Percentiles rank a stretch among this genome's conserved stretches.
phyloP scores from a whole-genome alignment of 30 jellyfish, hydroid and myxozoan species.

The Aurelia aurita complex sp. Pacific region DNA sequence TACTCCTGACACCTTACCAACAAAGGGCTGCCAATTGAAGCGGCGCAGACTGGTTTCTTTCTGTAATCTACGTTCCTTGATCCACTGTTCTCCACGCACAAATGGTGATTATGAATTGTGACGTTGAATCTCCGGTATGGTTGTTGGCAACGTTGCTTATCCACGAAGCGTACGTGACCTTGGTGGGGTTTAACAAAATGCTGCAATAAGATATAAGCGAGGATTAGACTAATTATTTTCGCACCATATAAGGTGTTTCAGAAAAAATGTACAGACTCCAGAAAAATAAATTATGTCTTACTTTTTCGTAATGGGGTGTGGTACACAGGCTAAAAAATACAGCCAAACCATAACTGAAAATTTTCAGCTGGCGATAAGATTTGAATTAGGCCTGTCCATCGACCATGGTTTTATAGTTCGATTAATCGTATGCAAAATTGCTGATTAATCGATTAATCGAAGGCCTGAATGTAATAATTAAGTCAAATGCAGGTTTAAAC shows the following conservation, averaged over 20 bases:
- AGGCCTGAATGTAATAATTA: too few species aligned
- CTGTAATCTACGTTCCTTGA: not conserved
- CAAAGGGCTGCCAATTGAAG: slow-evolving; percentile 65
- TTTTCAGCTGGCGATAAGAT: not conserved
- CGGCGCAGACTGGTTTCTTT: slow-evolving; percentile 46
- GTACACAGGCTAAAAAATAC: too few species aligned
- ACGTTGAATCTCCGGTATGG: not conserved
- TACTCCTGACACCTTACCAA: slow-evolving; percentile 24
- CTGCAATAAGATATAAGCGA: not conserved
- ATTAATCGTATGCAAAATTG: too few species aligned
- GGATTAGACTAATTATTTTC: too few species aligned
- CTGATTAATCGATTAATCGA: too few species aligned
- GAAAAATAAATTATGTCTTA: too few species aligned
- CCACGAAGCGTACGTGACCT: slow-evolving; percentile 16
- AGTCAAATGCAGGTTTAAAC: too few species aligned
- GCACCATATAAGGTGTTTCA: too few species aligned
- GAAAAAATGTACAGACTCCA: too few species aligned
- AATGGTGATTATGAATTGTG: slow-evolving; percentile 2
- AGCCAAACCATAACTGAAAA: not conserved
- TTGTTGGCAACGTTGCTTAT: not conserved
- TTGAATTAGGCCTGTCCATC: too few species aligned
- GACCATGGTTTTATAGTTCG: too few species aligned
- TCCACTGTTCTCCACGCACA: slow-evolving; percentile 17
- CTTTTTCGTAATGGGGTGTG: too few species aligned
- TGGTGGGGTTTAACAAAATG: not conserved